phyloP scores from a whole-genome alignment of 2,888 invertebrate genomes.

The Acrobasis consociella region DNA sequence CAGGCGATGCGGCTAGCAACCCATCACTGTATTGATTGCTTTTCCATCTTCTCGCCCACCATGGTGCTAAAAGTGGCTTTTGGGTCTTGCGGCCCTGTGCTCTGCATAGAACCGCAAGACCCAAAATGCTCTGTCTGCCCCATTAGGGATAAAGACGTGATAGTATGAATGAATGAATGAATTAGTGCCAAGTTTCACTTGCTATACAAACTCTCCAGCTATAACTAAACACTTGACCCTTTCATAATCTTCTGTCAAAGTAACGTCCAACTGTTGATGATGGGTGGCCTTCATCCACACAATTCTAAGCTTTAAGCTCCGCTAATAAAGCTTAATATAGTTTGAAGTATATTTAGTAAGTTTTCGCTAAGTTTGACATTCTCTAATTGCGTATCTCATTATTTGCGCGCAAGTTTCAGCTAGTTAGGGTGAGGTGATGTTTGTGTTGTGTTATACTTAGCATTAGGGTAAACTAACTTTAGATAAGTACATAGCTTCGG shows the following conservation, averaged over 20 bases:
- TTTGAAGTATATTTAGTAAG: not conserved
- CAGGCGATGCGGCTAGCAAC: no score
- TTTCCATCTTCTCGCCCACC: no score
- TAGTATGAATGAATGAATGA: no score
- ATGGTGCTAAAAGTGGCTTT: no score
- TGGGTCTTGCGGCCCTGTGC: no score
- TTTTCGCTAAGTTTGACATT: slow-evolving; percentile 26
- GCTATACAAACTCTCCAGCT: slow-evolving; percentile 3
- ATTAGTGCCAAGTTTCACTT: no score
- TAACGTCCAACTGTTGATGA: slow-evolving; percentile 2
- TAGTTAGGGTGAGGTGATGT: slow-evolving; percentile 20
- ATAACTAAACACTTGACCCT: slow-evolving; percentile 16
- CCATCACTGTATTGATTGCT: no score
- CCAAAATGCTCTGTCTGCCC: no score
- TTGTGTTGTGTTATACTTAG: slow-evolving; percentile 4
- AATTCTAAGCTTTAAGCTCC: not conserved
- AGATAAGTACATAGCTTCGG: not conserved
- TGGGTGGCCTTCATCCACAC: not conserved
- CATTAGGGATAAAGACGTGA: no score
- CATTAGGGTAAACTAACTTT: not conserved
- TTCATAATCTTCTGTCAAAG: slow-evolving; percentile 16
- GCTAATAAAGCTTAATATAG: not conserved
- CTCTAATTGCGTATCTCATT: slow-evolving; percentile 31
- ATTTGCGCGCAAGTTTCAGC: slow-evolving; percentile 27
- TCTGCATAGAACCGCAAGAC: no score